Conservation (phyloP, 2,888 invertebrate species). For the Heliconius sara region DNA sequence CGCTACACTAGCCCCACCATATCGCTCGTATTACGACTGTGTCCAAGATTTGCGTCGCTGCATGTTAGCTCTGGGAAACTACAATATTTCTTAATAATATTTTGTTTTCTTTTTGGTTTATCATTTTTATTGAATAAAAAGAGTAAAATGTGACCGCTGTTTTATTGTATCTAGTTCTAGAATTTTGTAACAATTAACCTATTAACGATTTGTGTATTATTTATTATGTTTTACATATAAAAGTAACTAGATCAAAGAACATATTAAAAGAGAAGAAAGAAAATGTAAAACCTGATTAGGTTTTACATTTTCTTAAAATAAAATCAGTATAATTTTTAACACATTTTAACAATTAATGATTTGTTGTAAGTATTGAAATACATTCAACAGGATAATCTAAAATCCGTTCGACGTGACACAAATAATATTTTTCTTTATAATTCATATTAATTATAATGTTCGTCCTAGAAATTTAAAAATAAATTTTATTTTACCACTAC, state of each 20-base stretch:
- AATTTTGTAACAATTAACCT: background rate
- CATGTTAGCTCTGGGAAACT: constrained; percentile 87
- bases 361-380: too few relatives aligned
- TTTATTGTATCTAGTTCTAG: background rate
- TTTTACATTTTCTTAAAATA: too few relatives aligned
- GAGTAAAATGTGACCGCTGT: background rate
- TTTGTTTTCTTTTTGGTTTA: constrained; percentile 13
- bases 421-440: background rate
- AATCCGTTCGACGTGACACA: too few relatives aligned
- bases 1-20: constrained; percentile 87
- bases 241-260: background rate
- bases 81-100: constrained; percentile 63
- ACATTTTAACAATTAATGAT: too few relatives aligned
- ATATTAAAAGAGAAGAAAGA: too few relatives aligned
- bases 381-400: too few relatives aligned
- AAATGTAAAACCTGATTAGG: too few relatives aligned
- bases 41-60: constrained; percentile 89
- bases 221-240: background rate
- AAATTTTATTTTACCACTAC: background rate
- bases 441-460: too few relatives aligned
- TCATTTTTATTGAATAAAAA: background rate
- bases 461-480: background rate
- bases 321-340: too few relatives aligned
- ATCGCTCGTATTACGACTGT: constrained; percentile 89
- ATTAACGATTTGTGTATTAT: background rate